phyloP scores from a whole-genome alignment of 2,888 invertebrate genomes.

The Saturnia pavonia region DNA sequence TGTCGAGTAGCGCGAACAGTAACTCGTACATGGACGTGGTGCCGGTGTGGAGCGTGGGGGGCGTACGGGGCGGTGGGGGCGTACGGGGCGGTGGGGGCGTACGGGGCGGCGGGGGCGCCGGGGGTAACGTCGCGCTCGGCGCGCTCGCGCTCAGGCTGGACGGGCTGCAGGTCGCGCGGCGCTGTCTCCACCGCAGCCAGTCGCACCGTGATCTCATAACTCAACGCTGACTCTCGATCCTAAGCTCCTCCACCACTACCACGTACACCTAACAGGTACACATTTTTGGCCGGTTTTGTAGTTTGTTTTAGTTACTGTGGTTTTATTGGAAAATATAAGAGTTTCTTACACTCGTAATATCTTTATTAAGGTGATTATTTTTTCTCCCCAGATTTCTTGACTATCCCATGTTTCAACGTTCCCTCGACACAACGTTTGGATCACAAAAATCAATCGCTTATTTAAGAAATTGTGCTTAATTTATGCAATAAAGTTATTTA shows the following conservation, averaged over 20 bases:
- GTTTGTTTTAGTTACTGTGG: too few relatives aligned
- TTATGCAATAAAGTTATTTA: not conserved
- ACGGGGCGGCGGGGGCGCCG: constrained; percentile 57
- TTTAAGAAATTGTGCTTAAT: not conserved
- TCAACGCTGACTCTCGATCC: not conserved
- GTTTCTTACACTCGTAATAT: too few relatives aligned
- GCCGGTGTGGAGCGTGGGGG: constrained; percentile 39
- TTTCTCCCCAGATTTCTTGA: not conserved
- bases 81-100: constrained; percentile 34
- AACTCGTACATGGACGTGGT: constrained; percentile 52
- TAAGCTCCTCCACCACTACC: not conserved
- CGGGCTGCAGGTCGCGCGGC: not conserved
- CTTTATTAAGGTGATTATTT: not conserved
- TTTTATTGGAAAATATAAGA: too few relatives aligned
- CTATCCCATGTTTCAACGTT: not conserved
- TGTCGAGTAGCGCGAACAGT: constrained; percentile 44
- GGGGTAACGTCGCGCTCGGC: constrained; percentile 40
- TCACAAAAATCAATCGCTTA: not conserved
- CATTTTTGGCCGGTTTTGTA: too few relatives aligned
- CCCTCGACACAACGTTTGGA: not conserved
- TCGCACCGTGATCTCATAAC: not conserved
- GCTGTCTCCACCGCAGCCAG: not conserved
- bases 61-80: constrained; percentile 51
- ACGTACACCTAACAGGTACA: not conserved
- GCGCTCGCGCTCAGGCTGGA: constrained; percentile 21